Evolutionary conservation across 2,113 vertebrate species (phyloP), one percentile per base, ranked within the genome.

Genomic region (Engystomops pustulosus): DNA sequence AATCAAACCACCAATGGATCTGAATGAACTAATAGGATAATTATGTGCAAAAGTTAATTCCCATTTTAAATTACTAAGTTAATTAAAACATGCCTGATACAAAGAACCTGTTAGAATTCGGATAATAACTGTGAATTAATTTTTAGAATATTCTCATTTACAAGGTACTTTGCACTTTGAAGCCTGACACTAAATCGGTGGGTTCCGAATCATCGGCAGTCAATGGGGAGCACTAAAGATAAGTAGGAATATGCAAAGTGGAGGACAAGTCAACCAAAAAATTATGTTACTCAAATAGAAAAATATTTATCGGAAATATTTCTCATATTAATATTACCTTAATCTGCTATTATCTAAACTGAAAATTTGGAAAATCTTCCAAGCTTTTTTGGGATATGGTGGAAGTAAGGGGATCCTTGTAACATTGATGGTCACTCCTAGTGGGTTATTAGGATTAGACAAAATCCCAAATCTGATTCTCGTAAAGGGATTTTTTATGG

Each of bases 41-140:
- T 69, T 38, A 69, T 69, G 32, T 38, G 67, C 17, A 69, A 71
- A 72, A 45, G n/a, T 44, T 41, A 72, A 72, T 47, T 47, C 70
- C 41, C 41, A 72, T 72, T 17, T 15, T 72, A 44, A 41, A 71
- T 71, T 25, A 71, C 38, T 45, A 14, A 25, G 23, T 72, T 72
- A 72, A 47, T 72, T 72, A 72, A 5, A 72, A 47, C 38, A 72
- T 27, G 70, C 12, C 38, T 8, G 41, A 45, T 9, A 47, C 14
- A 45, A 49, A 72, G 41, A 72, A 27, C 38, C 14, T 72, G 70
- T 49, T 45, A 72, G 17, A 47, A 72, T 27, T 47, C 49, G 70
- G 44, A n/a, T 47, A 47, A 47, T 47, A 49, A 27, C 44, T 72
- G 70, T 72, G 23, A 72, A 72, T 47, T 47, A 45, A 47, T 72